These are phyloP conservation scores for Ectemnius lituratus DNA, from an alignment of 2,888 invertebrate species.

Conservation along the genomic window DNA sequence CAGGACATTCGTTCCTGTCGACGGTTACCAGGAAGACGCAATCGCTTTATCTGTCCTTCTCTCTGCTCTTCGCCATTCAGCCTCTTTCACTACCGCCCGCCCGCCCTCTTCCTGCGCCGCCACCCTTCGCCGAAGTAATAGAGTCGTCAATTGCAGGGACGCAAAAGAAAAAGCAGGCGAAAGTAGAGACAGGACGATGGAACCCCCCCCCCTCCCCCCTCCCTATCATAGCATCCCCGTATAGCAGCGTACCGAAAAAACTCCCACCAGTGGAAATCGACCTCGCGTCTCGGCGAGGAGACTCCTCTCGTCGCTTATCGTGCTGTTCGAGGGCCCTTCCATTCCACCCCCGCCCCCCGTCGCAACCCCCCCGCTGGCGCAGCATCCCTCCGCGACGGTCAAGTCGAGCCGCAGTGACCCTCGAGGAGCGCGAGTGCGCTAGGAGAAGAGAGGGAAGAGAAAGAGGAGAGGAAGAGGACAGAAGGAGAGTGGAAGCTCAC, in stretches of 20 bases:
- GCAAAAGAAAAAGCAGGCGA: slow-evolving; percentile 54
- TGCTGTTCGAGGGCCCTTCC: slow-evolving; percentile 50
- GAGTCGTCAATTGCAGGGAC: slow-evolving; percentile 62
- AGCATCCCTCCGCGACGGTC: slow-evolving; percentile 35
- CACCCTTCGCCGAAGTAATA: slow-evolving; percentile 56
- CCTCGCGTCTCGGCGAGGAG: slow-evolving; percentile 57
- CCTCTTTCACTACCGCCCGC: slow-evolving; percentile 4
- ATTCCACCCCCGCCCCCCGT: slow-evolving; percentile 22
- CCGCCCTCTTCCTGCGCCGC: slow-evolving; percentile 17
- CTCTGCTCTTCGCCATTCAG: slow-evolving; percentile 25
- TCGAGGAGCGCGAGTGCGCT: background rate
- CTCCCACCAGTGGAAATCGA: slow-evolving; percentile 67
- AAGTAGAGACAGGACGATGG: slow-evolving; percentile 50
- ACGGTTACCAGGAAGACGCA: slow-evolving; percentile 52
- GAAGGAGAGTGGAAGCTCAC: slow-evolving; percentile 7
- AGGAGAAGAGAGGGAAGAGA: background rate
- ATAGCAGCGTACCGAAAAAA: slow-evolving; percentile 48
- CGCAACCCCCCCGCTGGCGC: slow-evolving; percentile 33
- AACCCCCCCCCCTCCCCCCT: slow-evolving; percentile 30
- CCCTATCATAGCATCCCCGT: slow-evolving; percentile 2
- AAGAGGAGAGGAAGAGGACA: background rate
- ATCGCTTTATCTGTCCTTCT: slow-evolving; percentile 47
- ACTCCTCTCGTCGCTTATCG: slow-evolving; percentile 56
- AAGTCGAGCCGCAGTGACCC: too few species aligned
- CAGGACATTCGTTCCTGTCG: slow-evolving; percentile 48